Percentiles rank a stretch among this genome's conserved stretches.
These are phyloP conservation scores for Lerema accius DNA, from an alignment of 1,140 invertebrate genomes.

Conservation along the genomic window DNA sequence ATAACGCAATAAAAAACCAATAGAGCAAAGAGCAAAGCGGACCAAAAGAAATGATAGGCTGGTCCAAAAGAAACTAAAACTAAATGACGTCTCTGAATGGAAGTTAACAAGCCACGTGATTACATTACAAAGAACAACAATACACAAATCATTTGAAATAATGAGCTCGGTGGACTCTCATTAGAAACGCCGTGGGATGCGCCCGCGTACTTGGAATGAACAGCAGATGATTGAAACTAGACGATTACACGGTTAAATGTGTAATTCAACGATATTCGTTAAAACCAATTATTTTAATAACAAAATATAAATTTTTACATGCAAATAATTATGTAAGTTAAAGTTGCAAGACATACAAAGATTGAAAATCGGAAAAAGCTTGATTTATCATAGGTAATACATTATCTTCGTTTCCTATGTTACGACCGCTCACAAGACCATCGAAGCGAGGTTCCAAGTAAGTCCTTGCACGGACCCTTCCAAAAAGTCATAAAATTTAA, in stretches of 20 bases:
- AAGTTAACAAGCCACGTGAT: conserved; percentile 31
- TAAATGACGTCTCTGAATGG: conserved; percentile 20
- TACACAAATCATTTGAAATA: conserved; percentile 37
- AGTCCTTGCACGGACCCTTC: too few species aligned
- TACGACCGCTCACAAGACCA: too few species aligned
- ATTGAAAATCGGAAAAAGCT: too few species aligned
- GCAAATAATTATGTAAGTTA: too few species aligned
- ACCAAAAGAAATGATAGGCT: conserved; percentile 4
- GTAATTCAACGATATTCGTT: not conserved
- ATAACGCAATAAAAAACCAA: not conserved
- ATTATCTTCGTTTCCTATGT: too few species aligned
- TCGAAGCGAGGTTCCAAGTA: too few species aligned
- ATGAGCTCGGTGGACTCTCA: conserved; percentile 20
- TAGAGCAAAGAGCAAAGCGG: not conserved
- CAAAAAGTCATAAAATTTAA: too few species aligned
- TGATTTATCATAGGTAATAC: too few species aligned
- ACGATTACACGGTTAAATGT: conserved; percentile 13
- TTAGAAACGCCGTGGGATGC: conserved; percentile 22
- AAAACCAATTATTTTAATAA: not conserved
- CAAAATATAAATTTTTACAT: too few species aligned
- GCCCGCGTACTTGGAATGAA: conserved; percentile 11
- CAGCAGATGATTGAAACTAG: conserved; percentile 19
- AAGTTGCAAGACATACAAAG: too few species aligned
- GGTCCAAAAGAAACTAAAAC: conserved; percentile 12
- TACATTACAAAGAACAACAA: conserved; percentile 36